These are phyloP conservation scores for Misgurnus mizolepis DNA, from an alignment of 2,113 vertebrate species.

Conservation along the genomic window DNA sequence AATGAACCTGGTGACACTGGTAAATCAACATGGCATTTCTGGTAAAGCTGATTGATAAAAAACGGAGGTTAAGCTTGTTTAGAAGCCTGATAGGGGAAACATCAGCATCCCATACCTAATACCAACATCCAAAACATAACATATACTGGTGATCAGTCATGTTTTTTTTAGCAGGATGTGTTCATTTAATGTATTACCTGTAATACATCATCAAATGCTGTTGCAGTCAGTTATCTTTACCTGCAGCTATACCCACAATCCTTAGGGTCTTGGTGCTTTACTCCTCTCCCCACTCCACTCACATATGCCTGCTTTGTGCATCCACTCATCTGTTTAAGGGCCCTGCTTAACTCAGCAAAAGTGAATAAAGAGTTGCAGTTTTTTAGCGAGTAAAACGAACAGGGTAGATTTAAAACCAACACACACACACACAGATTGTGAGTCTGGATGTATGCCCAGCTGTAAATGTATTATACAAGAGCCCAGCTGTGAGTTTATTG, in stretches of 20 bases:
- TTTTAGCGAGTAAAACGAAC: constrained; percentile 15
- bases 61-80: no score
- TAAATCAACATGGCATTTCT: no score
- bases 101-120: no score
- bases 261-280: not conserved
- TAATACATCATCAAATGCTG: not conserved
- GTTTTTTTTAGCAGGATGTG: not conserved
- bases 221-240: not conserved
- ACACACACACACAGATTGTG: constrained; percentile 5
- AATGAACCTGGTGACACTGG: no score
- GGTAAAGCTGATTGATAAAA: no score
- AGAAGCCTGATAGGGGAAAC: no score
- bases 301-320: not conserved
- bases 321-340: not conserved
- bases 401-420: not conserved
- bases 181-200: not conserved
- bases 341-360: constrained; percentile 35
- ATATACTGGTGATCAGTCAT: not conserved
- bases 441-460: constrained; percentile 10
- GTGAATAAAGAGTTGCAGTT: constrained; percentile 9
- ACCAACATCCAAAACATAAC: no score
- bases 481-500: constrained; percentile 28
- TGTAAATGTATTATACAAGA: constrained; percentile 34
- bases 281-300: not conserved
- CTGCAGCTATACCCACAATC: not conserved